Evolutionary conservation across 2,888 invertebrate species (phyloP).

Genomic region (Amblyjoppa proteus): DNA sequence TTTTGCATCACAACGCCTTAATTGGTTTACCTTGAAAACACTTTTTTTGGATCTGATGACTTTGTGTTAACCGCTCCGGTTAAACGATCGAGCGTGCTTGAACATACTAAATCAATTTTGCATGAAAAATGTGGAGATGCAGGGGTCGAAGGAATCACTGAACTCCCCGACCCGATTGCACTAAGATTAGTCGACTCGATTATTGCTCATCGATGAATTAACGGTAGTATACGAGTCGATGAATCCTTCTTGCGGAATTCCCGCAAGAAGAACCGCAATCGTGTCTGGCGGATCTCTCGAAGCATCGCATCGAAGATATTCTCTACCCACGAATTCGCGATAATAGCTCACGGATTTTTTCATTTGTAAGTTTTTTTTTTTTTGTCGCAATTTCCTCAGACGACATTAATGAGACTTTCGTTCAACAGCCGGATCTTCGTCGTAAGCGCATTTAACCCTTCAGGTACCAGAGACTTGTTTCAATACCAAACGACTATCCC

Average conservation of each 20-base stretch:
- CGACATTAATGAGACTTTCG: background rate
- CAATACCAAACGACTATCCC: too few species aligned
- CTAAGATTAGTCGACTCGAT: background rate
- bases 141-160: background rate
- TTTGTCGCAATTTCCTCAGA: background rate
- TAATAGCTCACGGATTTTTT: constrained; percentile 35
- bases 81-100: background rate
- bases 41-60: background rate
- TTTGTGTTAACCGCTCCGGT: background rate
- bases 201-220: constrained; percentile 35
- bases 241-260: constrained; percentile 25
- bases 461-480: too few species aligned
- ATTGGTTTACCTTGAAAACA: background rate
- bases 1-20: background rate
- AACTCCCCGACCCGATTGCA: background rate
- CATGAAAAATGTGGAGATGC: background rate
- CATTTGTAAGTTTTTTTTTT: background rate
- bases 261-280: constrained; percentile 43
- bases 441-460: background rate
- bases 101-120: background rate
- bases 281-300: constrained; percentile 16
- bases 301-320: background rate
- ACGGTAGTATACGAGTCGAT: constrained; percentile 22
- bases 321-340: constrained; percentile 25
- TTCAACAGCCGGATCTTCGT: constrained; percentile 26